phyloP scores from a whole-genome alignment of 2,797 vertebrate species.

The Acrocephalus scirpaceus region DNA sequence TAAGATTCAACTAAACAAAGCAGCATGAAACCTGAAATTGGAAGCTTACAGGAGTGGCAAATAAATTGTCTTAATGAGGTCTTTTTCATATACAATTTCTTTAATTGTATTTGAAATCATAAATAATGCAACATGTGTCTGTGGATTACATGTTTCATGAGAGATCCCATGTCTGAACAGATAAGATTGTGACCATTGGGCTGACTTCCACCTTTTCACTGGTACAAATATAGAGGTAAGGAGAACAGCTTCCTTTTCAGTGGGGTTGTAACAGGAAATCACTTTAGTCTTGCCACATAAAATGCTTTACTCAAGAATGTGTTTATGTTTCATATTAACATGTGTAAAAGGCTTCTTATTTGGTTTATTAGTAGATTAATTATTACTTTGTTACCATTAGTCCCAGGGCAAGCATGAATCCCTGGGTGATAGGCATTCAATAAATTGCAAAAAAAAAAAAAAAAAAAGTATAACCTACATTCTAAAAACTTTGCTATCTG shows the following conservation, averaged over 20 bases:
- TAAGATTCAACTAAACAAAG: background rate
- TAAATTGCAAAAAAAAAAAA: background rate
- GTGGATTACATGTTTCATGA: background rate
- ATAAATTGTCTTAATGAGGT: background rate
- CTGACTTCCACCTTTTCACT: background rate
- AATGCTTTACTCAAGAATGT: background rate
- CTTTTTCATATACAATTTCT: background rate
- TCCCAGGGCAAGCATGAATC: background rate
- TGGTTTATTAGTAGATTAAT: background rate
- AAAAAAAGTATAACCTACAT: background rate
- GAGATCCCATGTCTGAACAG: background rate
- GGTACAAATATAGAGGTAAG: background rate
- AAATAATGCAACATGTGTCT: background rate
- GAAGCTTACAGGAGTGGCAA: background rate
- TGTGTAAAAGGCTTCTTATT: background rate
- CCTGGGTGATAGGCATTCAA: background rate
- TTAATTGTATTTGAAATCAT: background rate
- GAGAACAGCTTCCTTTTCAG: background rate
- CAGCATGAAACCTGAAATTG: background rate
- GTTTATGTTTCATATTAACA: background rate
- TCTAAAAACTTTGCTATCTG: background rate
- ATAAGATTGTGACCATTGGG: background rate
- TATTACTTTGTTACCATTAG: background rate
- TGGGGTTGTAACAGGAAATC: background rate
- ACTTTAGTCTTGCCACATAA: background rate